Evolutionary conservation across 2,888 invertebrate genomes (phyloP).

Genomic region (Synergus gifuensis): DNA sequence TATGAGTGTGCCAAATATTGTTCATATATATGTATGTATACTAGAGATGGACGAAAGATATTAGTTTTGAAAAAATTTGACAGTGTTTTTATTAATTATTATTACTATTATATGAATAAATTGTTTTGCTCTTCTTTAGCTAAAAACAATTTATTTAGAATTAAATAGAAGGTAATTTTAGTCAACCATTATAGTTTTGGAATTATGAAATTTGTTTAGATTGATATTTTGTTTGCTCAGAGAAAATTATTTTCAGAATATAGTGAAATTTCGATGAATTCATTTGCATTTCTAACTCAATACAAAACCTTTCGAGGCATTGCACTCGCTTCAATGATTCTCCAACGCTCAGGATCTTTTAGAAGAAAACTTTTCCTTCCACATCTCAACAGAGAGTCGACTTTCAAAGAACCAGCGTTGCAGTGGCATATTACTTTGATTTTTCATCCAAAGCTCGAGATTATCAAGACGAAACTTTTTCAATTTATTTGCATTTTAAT

Average conservation of each 20-base stretch:
- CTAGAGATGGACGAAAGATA: too few relatives aligned
- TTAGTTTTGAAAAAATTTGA: too few relatives aligned
- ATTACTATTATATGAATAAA: neutral
- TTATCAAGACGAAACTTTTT: conserved; percentile 34
- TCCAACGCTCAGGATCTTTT: conserved; percentile 28
- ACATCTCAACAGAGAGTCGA: conserved; percentile 21
- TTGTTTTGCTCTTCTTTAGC: neutral
- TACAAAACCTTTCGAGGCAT: conserved; percentile 37
- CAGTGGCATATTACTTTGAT: conserved; percentile 21
- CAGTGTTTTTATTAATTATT: neutral
- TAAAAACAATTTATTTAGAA: neutral
- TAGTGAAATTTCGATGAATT: conserved; percentile 18
- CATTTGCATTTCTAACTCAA: conserved; percentile 9
- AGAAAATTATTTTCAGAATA: neutral
- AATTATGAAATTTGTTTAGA: neutral
- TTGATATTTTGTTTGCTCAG: neutral
- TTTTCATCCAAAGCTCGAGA: conserved; percentile 18
- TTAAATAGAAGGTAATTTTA: neutral
- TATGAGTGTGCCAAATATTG: neutral
- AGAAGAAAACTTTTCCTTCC: conserved; percentile 37
- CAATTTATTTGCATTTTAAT: conserved; percentile 33
- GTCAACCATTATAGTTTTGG: neutral
- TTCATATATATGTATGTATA: too few relatives aligned
- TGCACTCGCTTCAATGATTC: conserved; percentile 35
- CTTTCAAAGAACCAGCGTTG: conserved; percentile 26